A percentile compares a stretch with the other conserved stretches of the same genome.
These are phyloP conservation scores for Urosaurus nigricauda DNA, from an alignment of 2,797 vertebrate genomes.

Conservation along the genomic window DNA sequence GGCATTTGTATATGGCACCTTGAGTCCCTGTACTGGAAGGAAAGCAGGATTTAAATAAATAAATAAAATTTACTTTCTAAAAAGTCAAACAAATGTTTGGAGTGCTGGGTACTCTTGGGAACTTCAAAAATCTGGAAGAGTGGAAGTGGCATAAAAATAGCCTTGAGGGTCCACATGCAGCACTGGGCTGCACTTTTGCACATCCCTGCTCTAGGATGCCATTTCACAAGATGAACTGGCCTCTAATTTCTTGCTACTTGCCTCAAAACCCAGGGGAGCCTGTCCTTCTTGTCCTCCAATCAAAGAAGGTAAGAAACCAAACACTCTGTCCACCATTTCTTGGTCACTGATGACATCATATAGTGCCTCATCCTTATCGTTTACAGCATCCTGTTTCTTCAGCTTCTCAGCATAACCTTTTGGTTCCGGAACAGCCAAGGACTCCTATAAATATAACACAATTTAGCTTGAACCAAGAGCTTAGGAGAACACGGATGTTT, in stretches of 20 bases:
- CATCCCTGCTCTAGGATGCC: not conserved
- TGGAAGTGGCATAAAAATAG: no score
- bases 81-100: no score
- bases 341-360: constrained; percentile 82
- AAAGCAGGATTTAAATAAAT: no score
- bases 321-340: constrained; percentile 93
- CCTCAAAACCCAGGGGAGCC: constrained; percentile 86
- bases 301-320: constrained; percentile 89
- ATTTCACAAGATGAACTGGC: not conserved
- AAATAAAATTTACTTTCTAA: no score
- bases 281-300: constrained; percentile 87
- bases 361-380: constrained; percentile 77
- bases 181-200: no score
- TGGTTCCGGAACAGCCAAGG: constrained; percentile 72
- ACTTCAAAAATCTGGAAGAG: no score
- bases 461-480: constrained; percentile 26
- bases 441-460: constrained; percentile 77
- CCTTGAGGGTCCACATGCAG: no score
- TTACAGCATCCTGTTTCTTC: constrained; percentile 60
- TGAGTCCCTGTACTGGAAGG: no score
- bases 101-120: no score
- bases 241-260: constrained; percentile 61
- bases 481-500: not conserved
- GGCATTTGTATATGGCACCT: no score
- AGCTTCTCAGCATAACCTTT: constrained; percentile 69